Base-by-base conservation (phyloP, 2,113 vertebrate genomes). In the Gulo gulo region DNA sequence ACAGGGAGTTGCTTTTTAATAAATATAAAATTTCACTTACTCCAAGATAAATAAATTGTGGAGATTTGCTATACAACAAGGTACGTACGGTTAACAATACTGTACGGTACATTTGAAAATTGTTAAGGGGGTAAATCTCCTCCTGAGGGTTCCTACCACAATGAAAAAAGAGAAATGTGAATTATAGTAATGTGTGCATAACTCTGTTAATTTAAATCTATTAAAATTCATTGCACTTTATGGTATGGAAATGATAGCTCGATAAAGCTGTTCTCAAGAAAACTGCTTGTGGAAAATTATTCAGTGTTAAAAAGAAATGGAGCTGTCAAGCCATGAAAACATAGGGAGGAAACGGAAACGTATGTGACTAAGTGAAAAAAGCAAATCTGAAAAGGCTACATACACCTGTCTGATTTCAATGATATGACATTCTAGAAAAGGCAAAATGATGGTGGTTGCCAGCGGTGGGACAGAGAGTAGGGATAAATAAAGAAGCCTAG, bases 151-250 rank as follows among this genome's bases (percentile, higher is more conserved):
- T 86, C 52, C 82, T 81, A 69, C 34, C 26, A 74, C 34, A 39
- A 65, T 50, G 65, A 88, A 95, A 94, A 74, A 10, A 69, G 67
- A 76, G 87, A 88, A 24, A 10, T 31, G 6, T 81, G 79, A 57
- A 67, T 29, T 24, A n/a, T 52, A 59, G n/a, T 57, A 61, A 83
- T 55, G 9, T 87, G 88, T 83, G 4, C 21, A 8, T 74, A 91
- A 63, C 18, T 45, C 39, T 55, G 12, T 42, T 76, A 69, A 13
- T 85, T 47, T 67, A 45, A 65, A 20, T 87, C 76, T 55, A 67
- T n/a, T 90, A 61, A 94, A 94, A 74, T 79, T 55, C 45, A 65
- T 26, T 90, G 47, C 39, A 29, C 85, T 91, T 92, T 91, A 34
- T 61, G 84, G 61, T 55, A 39, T 61, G 2, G 29, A 80, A 95